A percentile compares a stretch with the other conserved stretches of the same genome.
Conservation (phyloP, 2,797 vertebrate genomes). For the Craterocephalus amniculus region DNA sequence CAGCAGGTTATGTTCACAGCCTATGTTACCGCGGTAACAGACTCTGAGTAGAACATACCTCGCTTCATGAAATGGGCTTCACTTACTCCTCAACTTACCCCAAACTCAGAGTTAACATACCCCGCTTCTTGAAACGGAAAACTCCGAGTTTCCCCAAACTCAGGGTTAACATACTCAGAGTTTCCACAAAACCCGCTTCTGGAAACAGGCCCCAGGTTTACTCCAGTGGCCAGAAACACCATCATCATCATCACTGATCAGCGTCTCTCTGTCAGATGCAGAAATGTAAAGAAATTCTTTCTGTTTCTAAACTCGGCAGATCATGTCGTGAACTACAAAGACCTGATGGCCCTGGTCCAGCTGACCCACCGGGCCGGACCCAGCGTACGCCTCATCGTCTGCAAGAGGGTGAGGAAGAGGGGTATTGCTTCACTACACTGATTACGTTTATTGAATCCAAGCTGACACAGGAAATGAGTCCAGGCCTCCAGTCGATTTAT, state of each 20-base stretch:
- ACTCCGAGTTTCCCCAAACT: too few species aligned
- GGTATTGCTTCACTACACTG: background rate
- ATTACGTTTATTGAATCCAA: background rate
- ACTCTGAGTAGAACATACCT: too few species aligned
- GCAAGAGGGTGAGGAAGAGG: conserved; percentile 88
- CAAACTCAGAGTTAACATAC: too few species aligned
- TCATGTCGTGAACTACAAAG: conserved; percentile 91
- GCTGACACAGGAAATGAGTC: conserved; percentile 12
- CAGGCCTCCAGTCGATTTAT: background rate
- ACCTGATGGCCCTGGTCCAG: conserved; percentile 92
- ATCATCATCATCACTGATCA: background rate
- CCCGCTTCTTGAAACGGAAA: too few species aligned
- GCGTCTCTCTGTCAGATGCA: background rate
- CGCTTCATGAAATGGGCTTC: too few species aligned
- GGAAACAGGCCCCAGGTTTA: too few species aligned
- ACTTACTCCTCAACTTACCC: too few species aligned
- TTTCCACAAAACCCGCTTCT: too few species aligned
- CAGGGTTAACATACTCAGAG: too few species aligned
- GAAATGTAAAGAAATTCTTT: conserved; percentile 3
- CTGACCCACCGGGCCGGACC: conserved; percentile 89
- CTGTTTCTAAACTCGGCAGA: conserved; percentile 78
- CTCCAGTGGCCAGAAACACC: too few species aligned
- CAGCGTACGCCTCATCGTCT: conserved; percentile 89
- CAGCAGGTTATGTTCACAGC: too few species aligned
- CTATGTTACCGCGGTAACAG: too few species aligned